Evolutionary conservation across 1,140 invertebrate species (phyloP).

Genomic region (Papilio aristodemus): DNA sequence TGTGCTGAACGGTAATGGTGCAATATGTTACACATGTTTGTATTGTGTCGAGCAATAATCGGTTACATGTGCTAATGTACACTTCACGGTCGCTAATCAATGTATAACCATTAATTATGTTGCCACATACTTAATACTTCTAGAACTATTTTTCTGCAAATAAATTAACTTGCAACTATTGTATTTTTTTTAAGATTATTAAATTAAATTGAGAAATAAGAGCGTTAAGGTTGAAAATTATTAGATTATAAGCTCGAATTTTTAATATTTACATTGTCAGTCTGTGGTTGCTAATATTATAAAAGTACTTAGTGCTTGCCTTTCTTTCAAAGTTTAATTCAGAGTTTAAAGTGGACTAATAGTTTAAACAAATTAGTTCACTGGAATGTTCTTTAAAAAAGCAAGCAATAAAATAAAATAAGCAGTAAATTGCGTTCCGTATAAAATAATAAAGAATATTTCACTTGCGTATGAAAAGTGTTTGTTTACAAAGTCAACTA

Average conservation of each 20-base stretch:
- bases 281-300: no score
- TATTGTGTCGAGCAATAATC: constrained; percentile 54
- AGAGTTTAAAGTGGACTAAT: no score
- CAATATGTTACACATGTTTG: constrained; percentile 67
- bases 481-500: constrained; percentile 5
- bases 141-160: constrained; percentile 14
- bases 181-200: background rate
- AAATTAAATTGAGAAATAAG: background rate
- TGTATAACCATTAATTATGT: constrained; percentile 42
- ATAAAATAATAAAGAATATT: background rate
- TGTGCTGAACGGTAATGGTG: constrained; percentile 59
- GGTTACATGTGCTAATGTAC: constrained; percentile 54
- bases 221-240: background rate
- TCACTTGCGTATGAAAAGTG: background rate
- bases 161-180: constrained; percentile 2
- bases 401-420: no score
- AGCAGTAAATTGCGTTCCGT: no score
- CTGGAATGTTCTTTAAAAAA: no score
- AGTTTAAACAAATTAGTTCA: no score
- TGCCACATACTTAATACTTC: constrained; percentile 24
- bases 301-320: no score
- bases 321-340: no score
- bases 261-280: no score
- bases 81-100: constrained; percentile 57
- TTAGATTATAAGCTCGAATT: no score